Conservation (phyloP, 2,113 vertebrate species). For the Sinosuthora webbiana region DNA sequence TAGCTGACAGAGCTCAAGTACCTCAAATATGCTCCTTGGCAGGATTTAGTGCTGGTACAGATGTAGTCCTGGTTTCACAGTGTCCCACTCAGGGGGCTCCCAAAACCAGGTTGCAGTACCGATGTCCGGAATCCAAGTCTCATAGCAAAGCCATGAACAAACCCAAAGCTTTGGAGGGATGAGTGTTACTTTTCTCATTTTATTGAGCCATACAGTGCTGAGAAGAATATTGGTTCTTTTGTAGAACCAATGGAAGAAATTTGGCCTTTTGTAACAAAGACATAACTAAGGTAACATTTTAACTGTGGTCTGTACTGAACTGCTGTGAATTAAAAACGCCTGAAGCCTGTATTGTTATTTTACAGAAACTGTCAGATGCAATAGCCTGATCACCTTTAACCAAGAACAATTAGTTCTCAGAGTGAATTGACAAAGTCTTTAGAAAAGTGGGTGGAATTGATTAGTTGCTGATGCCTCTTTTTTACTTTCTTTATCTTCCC, state of each 20-base stretch:
- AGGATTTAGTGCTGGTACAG: neutral
- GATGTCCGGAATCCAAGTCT: neutral
- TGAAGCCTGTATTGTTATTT: neutral
- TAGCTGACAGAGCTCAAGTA: neutral
- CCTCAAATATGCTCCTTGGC: neutral
- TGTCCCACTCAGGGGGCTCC: neutral
- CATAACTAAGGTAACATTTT: neutral
- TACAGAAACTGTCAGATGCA: neutral
- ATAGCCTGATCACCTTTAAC: neutral
- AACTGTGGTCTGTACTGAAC: neutral
- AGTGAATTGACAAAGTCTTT: neutral
- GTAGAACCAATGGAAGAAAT: no score
- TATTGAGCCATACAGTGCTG: neutral
- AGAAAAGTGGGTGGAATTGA: slow-evolving; percentile 7
- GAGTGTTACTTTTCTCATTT: neutral
- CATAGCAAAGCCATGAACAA: neutral
- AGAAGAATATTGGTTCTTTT: neutral
- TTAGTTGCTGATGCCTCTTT: neutral
- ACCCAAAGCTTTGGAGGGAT: neutral
- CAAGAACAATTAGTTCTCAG: neutral
- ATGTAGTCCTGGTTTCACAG: neutral
- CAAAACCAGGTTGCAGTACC: neutral
- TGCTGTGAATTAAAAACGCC: neutral
- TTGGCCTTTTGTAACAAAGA: neutral
- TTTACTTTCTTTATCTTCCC: neutral